Evolutionary conservation across 1,140 invertebrate species (phyloP).

Genomic region (Ruditapes philippinarum): DNA sequence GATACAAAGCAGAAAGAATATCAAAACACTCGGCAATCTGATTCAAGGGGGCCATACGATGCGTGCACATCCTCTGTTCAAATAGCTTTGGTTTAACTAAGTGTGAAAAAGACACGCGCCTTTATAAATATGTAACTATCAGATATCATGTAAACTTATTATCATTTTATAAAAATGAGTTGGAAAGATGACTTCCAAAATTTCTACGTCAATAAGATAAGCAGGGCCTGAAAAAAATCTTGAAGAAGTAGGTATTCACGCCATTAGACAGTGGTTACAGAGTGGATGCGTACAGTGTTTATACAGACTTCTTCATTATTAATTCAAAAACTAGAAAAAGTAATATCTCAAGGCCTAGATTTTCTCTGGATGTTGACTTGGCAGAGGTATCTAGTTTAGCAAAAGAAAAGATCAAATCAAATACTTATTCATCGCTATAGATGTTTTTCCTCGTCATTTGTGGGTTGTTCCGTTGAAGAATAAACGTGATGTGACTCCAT

Average conservation of each 20-base stretch:
- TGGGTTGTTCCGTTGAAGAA: slow-evolving; percentile 4
- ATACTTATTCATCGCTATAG: slow-evolving; percentile 11
- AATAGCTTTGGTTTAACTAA: no score
- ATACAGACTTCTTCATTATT: slow-evolving; percentile 33
- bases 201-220: slow-evolving; percentile 46
- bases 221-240: slow-evolving; percentile 52
- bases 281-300: slow-evolving; percentile 57
- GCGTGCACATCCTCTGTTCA: no score
- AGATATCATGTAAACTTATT: no score
- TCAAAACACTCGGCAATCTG: no score
- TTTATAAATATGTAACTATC: no score
- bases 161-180: not conserved
- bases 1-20: no score
- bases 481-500: not conserved
- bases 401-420: not conserved
- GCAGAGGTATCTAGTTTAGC: slow-evolving; percentile 19
- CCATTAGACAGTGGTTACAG: slow-evolving; percentile 58
- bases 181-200: slow-evolving; percentile 60
- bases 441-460: not conserved
- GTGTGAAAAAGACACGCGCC: no score
- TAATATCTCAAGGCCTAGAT: slow-evolving; percentile 4
- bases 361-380: not conserved
- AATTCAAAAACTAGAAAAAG: slow-evolving; percentile 44
- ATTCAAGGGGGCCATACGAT: no score
- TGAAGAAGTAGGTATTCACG: slow-evolving; percentile 52